Evolutionary conservation across 53 echinoderm and acorn worm species (phyloP).

Genomic region (Paracentrotus lividus): DNA sequence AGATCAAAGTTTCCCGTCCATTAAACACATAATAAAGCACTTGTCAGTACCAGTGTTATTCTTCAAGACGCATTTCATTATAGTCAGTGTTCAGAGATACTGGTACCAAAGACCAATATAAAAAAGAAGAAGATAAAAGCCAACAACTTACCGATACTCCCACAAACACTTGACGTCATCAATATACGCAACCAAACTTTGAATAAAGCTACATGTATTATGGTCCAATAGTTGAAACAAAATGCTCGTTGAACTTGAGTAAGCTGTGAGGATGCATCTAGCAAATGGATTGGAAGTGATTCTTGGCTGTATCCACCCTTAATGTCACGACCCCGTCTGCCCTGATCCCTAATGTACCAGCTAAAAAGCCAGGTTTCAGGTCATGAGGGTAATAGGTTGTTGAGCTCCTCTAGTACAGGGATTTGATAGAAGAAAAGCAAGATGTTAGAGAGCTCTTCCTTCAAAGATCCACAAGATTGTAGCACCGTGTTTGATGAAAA

Average conservation of each 20-base stretch:
- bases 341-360: not conserved
- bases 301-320: not conserved
- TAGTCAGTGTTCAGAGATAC: no score
- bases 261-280: not conserved
- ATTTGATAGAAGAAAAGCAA: not conserved
- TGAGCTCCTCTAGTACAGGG: not conserved
- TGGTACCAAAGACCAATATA: no score
- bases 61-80: no score
- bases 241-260: not conserved
- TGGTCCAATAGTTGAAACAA: not conserved
- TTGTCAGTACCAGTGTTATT: no score
- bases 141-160: not conserved
- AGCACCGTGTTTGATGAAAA: not conserved
- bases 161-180: no score
- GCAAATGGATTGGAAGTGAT: constrained; percentile 11
- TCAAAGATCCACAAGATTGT: not conserved
- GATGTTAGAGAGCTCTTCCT: not conserved
- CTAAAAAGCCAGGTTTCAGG: not conserved
- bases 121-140: not conserved
- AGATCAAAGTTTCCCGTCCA: no score
- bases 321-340: constrained; percentile 37
- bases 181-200: no score
- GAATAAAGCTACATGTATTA: no score
- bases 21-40: no score
- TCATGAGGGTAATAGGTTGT: constrained; percentile 25